Conservation (phyloP, 2,888 invertebrate genomes). For the Trachelus troglodyta region DNA sequence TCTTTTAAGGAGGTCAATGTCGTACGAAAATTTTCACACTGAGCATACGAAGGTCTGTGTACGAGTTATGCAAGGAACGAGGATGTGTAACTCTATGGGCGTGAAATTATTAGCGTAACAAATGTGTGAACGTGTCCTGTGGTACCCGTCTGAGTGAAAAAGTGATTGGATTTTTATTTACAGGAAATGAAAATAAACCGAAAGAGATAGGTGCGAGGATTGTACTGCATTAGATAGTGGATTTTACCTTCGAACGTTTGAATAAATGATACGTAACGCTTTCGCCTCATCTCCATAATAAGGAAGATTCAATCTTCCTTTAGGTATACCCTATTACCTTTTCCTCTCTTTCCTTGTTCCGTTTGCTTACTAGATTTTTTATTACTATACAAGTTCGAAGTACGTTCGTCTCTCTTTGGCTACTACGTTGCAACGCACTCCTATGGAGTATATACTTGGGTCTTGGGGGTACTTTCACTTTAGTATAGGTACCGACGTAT, state of each 20-base stretch:
- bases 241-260: neutral
- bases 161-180: neutral
- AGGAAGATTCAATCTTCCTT: neutral
- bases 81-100: neutral
- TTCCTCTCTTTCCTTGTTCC: neutral
- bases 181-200: neutral
- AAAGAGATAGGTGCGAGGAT: neutral
- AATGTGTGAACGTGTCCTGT: neutral
- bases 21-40: neutral
- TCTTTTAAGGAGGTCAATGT: neutral
- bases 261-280: neutral
- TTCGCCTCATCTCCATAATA: conserved; percentile 5
- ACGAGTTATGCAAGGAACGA: neutral
- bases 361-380: neutral
- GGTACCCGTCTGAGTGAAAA: neutral
- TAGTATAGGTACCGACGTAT: neutral
- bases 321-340: neutral
- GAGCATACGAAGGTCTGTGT: neutral
- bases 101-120: neutral
- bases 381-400: neutral
- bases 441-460: neutral
- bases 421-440: neutral
- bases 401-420: neutral
- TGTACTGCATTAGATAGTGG: neutral
- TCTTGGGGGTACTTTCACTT: neutral